These are phyloP conservation scores for Corythornis leucogaster DNA, from an alignment of 2,797 vertebrate species.

Conservation along the genomic window DNA sequence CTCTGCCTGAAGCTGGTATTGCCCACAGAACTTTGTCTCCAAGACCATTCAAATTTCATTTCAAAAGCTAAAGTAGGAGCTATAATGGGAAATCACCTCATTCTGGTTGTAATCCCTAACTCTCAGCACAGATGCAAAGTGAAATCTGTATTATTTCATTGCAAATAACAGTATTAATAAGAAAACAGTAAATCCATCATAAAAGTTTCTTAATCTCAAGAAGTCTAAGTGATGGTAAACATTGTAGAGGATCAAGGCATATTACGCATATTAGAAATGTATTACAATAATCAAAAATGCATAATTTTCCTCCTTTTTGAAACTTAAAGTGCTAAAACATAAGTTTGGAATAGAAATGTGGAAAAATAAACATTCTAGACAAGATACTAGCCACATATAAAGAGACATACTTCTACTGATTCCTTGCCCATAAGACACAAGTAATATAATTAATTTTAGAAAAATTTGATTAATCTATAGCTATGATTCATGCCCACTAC, in stretches of 20 bases:
- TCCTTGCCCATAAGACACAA: background rate
- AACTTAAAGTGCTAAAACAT: background rate
- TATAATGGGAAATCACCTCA: background rate
- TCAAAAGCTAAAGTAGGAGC: background rate
- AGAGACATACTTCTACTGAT: background rate
- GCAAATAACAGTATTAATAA: background rate
- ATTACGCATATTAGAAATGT: background rate
- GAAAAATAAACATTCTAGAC: background rate
- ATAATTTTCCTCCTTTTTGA: background rate
- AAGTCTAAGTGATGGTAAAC: background rate
- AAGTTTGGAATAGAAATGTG: background rate
- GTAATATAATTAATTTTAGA: background rate
- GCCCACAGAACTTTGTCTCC: background rate
- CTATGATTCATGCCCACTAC: background rate
- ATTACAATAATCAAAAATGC: background rate
- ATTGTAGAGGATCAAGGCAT: background rate
- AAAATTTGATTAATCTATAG: background rate
- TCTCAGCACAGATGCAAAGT: background rate
- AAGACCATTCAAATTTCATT: background rate
- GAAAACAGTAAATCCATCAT: background rate
- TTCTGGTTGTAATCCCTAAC: background rate
- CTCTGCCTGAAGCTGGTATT: background rate
- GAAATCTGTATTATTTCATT: background rate
- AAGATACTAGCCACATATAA: background rate
- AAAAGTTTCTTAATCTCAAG: background rate